These are phyloP conservation scores for Mus caroli DNA, from an alignment of 2,797 vertebrate species.

Conservation along the genomic window DNA sequence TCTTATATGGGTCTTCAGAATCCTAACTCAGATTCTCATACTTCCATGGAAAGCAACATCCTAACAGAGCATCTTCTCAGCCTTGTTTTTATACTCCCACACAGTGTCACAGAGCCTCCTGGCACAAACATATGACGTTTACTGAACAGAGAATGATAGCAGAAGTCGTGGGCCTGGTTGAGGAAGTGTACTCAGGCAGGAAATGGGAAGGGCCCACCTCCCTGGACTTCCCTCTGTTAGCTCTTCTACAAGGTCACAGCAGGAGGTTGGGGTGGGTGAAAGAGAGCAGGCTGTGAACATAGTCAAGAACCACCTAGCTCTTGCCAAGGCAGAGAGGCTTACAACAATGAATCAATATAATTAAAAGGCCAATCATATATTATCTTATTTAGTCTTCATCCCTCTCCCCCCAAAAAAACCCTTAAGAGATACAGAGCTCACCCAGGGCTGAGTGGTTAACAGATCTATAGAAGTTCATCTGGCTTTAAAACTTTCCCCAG, in stretches of 20 bases:
- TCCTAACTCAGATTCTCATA: background rate
- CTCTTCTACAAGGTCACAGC: background rate
- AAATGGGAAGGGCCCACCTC: too few relatives aligned
- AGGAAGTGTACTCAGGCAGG: background rate
- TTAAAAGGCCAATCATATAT: background rate
- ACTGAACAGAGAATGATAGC: background rate
- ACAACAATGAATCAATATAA: background rate
- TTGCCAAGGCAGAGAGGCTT: background rate
- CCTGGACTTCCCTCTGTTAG: background rate
- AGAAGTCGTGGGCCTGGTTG: background rate
- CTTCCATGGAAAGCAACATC: background rate
- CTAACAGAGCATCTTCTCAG: background rate
- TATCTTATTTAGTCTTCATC: constrained; percentile 4
- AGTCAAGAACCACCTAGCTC: background rate
- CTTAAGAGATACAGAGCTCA: background rate
- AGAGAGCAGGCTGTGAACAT: too few relatives aligned
- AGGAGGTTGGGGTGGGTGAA: background rate
- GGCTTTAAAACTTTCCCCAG: background rate
- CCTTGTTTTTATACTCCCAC: background rate
- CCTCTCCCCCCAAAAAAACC: background rate
- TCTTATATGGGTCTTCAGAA: background rate
- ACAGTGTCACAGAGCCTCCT: background rate
- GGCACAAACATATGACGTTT: background rate
- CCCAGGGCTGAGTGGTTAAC: background rate
- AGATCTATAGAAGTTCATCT: background rate